Evolutionary conservation across 2,888 invertebrate species (phyloP).

Genomic region (Scotopteryx bipunctaria): DNA sequence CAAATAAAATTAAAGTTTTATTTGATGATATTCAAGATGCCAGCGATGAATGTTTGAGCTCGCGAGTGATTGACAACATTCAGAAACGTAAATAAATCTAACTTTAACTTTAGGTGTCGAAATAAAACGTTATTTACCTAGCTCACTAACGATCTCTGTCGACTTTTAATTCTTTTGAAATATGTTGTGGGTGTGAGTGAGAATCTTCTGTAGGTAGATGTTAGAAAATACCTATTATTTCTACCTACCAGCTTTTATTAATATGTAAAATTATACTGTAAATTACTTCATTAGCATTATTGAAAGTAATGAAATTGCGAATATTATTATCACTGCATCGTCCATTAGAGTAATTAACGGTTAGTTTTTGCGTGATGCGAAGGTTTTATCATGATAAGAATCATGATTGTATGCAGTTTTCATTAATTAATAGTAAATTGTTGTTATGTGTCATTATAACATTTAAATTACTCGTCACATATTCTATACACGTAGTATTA

Average conservation of each 20-base stretch:
- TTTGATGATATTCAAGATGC: no score
- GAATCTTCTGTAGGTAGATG: background rate
- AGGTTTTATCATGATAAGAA: slow-evolving; percentile 24
- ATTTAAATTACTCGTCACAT: slow-evolving; percentile 7
- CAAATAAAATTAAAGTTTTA: background rate
- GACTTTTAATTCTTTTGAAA: no score
- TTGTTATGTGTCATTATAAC: slow-evolving; percentile 6
- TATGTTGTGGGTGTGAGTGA: background rate
- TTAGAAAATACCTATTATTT: background rate
- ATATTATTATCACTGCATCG: slow-evolving; percentile 18
- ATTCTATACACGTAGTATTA: background rate
- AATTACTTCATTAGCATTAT: slow-evolving; percentile 2
- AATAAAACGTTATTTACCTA: background rate
- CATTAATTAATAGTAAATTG: slow-evolving; percentile 18
- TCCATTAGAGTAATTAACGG: slow-evolving; percentile 35
- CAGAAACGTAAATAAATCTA: no score
- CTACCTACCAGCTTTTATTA: background rate
- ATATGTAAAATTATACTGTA: background rate
- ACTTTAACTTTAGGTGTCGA: background rate
- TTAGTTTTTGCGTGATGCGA: slow-evolving; percentile 32
- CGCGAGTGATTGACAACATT: no score
- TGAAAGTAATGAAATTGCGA: slow-evolving; percentile 17
- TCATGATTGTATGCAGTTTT: slow-evolving; percentile 17
- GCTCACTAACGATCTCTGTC: background rate
- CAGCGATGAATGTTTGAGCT: no score